Percentiles rank a stretch among this genome's conserved stretches.
These are phyloP conservation scores for Hypotaenidia philippensis DNA, from an alignment of 2,797 vertebrate genomes.

Conservation along the genomic window DNA sequence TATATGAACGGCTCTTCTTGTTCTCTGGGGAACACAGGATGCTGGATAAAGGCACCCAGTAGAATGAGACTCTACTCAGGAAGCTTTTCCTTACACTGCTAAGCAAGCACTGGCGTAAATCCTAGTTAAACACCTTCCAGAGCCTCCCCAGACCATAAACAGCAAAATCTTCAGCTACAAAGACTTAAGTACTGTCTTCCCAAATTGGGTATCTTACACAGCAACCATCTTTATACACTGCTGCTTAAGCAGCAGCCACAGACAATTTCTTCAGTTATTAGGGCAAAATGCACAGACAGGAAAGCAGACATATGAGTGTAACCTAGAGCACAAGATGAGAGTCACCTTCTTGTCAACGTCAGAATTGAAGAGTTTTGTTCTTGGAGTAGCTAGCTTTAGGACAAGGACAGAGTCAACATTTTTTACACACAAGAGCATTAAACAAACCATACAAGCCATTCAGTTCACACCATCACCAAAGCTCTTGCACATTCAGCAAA, in stretches of 20 bases:
- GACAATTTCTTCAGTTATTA: neutral
- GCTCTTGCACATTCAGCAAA: neutral
- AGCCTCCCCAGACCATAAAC: neutral
- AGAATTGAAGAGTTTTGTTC: neutral
- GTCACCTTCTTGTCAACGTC: neutral
- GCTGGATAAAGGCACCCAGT: neutral
- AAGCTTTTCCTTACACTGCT: neutral
- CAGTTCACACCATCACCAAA: neutral
- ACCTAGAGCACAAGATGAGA: neutral
- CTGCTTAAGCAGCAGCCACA: neutral
- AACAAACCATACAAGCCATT: neutral
- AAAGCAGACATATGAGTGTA: neutral
- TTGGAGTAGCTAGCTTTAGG: neutral
- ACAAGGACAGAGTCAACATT: neutral
- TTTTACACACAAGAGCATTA: neutral
- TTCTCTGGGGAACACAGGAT: neutral
- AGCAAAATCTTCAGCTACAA: neutral
- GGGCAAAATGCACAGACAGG: neutral
- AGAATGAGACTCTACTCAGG: neutral
- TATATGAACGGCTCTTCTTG: neutral
- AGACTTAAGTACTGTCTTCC: neutral
- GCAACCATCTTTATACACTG: neutral
- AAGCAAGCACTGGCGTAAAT: neutral
- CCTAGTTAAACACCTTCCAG: neutral
- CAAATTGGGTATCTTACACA: neutral